Conservation (phyloP, 2,113 vertebrate species). For the Mionectes macconnelli region DNA sequence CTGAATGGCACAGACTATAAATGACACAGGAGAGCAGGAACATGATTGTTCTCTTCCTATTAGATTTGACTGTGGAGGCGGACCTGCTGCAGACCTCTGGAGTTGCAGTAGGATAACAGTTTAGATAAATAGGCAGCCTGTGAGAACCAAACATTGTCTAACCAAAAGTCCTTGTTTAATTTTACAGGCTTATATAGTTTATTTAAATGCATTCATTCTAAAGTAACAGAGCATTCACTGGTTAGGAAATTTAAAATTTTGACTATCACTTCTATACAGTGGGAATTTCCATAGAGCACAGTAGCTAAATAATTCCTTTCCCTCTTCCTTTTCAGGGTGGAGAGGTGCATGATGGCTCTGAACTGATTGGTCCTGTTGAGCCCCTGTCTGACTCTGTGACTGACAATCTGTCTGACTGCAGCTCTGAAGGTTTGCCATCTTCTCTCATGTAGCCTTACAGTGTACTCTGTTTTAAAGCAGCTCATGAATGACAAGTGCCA, state of each 20-base stretch:
- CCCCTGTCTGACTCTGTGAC: constrained; percentile 80
- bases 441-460: not conserved
- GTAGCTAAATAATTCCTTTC: not conserved
- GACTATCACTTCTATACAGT: not conserved
- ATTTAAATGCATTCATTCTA: not conserved
- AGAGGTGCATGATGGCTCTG: constrained; percentile 92
- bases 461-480: not conserved
- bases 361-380: constrained; percentile 93
- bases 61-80: not conserved
- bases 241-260: not conserved
- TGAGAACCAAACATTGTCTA: not conserved
- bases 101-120: not conserved
- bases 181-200: not conserved
- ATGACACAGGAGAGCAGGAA: not conserved
- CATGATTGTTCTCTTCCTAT: not conserved
- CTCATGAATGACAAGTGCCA: rapidly evolving
- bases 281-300: not conserved
- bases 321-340: constrained; percentile 81
- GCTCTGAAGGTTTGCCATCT: constrained; percentile 86
- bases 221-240: not conserved
- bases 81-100: not conserved
- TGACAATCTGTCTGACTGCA: constrained; percentile 89
- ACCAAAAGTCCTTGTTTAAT: not conserved
- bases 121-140: not conserved
- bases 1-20: not conserved